Percentiles rank a stretch among this genome's conserved stretches.
These are phyloP conservation scores for Egretta garzetta DNA, from an alignment of 2,113 vertebrate genomes.

Conservation along the genomic window DNA sequence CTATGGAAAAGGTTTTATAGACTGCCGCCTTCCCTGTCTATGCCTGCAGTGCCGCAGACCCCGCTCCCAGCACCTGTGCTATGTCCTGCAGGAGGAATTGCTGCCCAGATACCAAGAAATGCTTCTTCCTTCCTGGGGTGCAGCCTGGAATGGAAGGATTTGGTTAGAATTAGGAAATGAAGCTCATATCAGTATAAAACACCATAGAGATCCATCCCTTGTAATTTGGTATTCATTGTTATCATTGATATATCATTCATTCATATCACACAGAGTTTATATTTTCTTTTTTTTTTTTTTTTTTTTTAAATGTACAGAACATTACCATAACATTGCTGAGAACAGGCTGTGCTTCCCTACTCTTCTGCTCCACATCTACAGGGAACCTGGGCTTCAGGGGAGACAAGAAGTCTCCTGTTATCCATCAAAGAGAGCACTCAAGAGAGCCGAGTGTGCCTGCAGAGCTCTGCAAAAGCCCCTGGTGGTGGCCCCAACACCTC, in stretches of 20 bases:
- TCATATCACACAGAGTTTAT: neutral
- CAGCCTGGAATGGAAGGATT: neutral
- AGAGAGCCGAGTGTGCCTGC: neutral
- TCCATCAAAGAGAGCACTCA: neutral
- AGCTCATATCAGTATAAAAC: neutral
- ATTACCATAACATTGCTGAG: neutral
- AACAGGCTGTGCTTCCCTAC: neutral
- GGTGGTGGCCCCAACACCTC: no score
- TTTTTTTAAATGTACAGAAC: no score
- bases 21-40: neutral
- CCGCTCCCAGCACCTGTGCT: no score
- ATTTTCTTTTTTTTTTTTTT: neutral
- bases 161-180: neutral
- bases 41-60: neutral
- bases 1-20: neutral
- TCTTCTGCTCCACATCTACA: accelerated
- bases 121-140: neutral
- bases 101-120: neutral
- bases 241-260: no score
- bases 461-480: neutral
- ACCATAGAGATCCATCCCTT: neutral
- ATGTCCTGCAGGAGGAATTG: neutral
- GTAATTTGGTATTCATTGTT: neutral
- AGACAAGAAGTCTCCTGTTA: neutral
- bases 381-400: neutral